Conservation (phyloP, 2,797 vertebrate species). For the Kryptopterus vitreolus region DNA sequence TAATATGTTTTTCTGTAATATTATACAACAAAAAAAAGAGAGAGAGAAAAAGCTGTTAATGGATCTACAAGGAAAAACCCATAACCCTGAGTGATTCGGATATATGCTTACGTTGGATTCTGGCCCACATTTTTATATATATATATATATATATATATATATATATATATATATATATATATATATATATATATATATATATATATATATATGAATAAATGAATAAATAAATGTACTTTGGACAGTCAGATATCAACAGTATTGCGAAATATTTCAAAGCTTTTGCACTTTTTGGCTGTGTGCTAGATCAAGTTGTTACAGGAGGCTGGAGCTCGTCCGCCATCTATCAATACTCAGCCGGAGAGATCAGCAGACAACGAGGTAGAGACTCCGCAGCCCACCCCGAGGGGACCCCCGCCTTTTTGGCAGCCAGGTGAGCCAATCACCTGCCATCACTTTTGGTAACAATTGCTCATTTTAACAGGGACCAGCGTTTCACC, state of each 20-base stretch:
- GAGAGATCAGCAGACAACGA: constrained; percentile 55
- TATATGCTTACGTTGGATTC: constrained; percentile 12
- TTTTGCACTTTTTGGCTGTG: not conserved
- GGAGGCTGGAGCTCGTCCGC: not conserved
- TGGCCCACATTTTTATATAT: not conserved
- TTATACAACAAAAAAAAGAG: constrained; percentile 3
- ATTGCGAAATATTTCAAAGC: constrained; percentile 2
- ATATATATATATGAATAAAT: too few species aligned
- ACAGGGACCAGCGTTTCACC: constrained; percentile 22
- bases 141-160: constrained; percentile 13
- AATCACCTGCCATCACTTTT: constrained; percentile 33
- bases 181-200: too few species aligned
- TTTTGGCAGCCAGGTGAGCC: constrained; percentile 45
- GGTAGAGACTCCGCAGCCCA: constrained; percentile 52
- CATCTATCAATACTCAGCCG: constrained; percentile 9
- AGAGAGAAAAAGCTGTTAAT: constrained; percentile 12
- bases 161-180: too few species aligned
- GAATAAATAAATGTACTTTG: constrained; percentile 9
- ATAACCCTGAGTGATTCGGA: not conserved
- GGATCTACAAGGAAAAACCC: constrained; percentile 3
- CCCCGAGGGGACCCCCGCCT: constrained; percentile 38
- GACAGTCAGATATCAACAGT: constrained; percentile 6
- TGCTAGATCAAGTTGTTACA: constrained; percentile 45
- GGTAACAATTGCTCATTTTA: constrained; percentile 9
- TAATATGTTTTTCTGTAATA: not conserved